These are phyloP conservation scores for Phania funesta DNA, from an alignment of 2,888 invertebrate species.

Conservation along the genomic window DNA sequence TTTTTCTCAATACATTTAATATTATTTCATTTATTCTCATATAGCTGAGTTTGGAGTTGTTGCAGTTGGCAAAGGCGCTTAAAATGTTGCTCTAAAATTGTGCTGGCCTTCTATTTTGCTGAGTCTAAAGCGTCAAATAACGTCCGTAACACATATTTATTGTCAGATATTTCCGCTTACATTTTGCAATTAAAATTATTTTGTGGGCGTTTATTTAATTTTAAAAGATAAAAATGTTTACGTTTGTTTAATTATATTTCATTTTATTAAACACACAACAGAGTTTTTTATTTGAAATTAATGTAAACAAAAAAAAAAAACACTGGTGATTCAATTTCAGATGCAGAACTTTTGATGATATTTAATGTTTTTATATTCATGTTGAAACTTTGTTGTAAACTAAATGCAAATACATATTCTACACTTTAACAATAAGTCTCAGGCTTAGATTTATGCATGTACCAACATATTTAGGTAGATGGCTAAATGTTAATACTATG, in stretches of 20 bases:
- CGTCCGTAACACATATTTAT: neutral
- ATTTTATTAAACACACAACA: neutral
- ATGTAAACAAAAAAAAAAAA: neutral
- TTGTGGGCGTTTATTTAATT: conserved; percentile 56
- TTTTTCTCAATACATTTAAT: no score
- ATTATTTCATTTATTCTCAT: no score
- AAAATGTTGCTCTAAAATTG: conserved; percentile 10
- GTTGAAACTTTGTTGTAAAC: no score
- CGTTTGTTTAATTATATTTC: conserved; percentile 14
- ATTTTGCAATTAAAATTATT: conserved; percentile 49
- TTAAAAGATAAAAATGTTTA: conserved; percentile 40
- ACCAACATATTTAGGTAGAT: no score
- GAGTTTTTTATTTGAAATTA: neutral
- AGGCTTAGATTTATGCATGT: no score
- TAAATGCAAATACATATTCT: no score
- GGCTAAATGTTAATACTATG: no score
- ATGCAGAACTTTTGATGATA: neutral
- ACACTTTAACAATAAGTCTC: no score
- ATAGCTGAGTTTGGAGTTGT: neutral
- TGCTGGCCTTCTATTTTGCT: conserved; percentile 30
- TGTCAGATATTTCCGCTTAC: conserved; percentile 46
- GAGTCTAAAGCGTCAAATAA: neutral
- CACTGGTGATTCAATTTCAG: neutral
- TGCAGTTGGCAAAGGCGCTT: neutral
- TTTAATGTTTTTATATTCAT: no score